phyloP scores from a whole-genome alignment of 2,797 vertebrate species.

The Petrocephalus schoutedeni region DNA sequence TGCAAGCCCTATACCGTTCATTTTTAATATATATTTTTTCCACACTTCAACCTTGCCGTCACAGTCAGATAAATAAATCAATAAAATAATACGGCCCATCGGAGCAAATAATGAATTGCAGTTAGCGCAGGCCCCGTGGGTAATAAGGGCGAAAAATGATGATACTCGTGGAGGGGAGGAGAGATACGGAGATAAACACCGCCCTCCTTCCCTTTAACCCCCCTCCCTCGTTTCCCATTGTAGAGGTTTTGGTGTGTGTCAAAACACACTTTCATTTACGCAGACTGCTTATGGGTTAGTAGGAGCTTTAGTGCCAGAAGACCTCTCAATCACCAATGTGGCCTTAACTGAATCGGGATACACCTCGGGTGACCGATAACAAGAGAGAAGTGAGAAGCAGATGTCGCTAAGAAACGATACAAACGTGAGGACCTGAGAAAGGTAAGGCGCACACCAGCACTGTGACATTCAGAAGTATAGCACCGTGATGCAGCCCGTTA shows the following conservation, averaged over 20 bases:
- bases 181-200: conserved; percentile 26
- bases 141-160: not conserved
- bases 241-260: conserved; percentile 21
- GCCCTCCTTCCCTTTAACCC: conserved; percentile 35
- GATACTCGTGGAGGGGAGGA: conserved; percentile 1
- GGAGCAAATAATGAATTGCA: not conserved
- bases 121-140: not conserved
- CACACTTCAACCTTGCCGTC: not conserved
- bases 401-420: conserved; percentile 25
- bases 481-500: not conserved
- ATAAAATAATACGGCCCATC: not conserved
- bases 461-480: not conserved
- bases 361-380: conserved; percentile 5
- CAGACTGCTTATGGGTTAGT: conserved; percentile 31
- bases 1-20: not conserved
- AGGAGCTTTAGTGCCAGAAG: conserved; percentile 26
- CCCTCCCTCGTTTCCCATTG: conserved; percentile 15
- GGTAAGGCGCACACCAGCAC: conserved; percentile 45
- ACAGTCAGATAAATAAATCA: not conserved
- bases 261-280: conserved; percentile 41
- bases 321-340: conserved; percentile 41
- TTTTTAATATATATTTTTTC: not conserved
- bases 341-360: conserved; percentile 33
- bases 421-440: conserved; percentile 39
- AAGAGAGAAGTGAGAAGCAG: conserved; percentile 18